Conservation (phyloP, 2,888 invertebrate species). For the Lasioglossum villosulum region DNA sequence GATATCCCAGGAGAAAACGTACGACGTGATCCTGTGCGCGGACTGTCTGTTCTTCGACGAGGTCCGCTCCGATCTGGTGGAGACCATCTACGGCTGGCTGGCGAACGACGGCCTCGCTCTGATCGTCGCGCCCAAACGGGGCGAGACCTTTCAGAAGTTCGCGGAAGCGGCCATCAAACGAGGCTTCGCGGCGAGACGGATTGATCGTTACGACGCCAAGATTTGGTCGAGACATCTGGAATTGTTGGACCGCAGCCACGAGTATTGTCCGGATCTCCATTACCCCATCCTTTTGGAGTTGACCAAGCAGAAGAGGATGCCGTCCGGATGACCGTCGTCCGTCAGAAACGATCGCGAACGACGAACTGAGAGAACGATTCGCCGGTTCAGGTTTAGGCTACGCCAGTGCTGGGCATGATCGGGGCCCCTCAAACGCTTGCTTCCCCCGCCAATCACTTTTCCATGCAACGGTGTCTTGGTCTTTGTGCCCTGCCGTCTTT, state of each 20-base stretch:
- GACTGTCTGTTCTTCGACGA: slow-evolving; percentile 93
- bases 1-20: slow-evolving; percentile 82
- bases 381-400: not conserved
- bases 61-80: slow-evolving; percentile 88
- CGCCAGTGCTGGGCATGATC: too few relatives aligned
- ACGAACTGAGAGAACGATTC: not conserved
- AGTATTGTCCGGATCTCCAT: slow-evolving; percentile 90
- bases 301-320: slow-evolving; percentile 84
- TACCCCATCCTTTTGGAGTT: slow-evolving; percentile 89
- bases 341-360: slow-evolving; percentile 3
- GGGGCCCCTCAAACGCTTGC: too few relatives aligned
- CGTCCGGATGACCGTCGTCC: slow-evolving; percentile 74
- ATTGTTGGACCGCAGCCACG: slow-evolving; percentile 86
- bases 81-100: slow-evolving; percentile 88
- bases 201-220: slow-evolving; percentile 87
- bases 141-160: slow-evolving; percentile 90
- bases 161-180: slow-evolving; percentile 87
- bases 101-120: slow-evolving; percentile 88
- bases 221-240: slow-evolving; percentile 90
- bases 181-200: slow-evolving; percentile 87
- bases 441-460: too few relatives aligned
- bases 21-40: slow-evolving; percentile 91
- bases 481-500: too few relatives aligned
- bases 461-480: too few relatives aligned
- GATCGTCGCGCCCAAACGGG: slow-evolving; percentile 91